Conservation (phyloP, 2,797 vertebrate genomes). For the Onychomys torridus region DNA sequence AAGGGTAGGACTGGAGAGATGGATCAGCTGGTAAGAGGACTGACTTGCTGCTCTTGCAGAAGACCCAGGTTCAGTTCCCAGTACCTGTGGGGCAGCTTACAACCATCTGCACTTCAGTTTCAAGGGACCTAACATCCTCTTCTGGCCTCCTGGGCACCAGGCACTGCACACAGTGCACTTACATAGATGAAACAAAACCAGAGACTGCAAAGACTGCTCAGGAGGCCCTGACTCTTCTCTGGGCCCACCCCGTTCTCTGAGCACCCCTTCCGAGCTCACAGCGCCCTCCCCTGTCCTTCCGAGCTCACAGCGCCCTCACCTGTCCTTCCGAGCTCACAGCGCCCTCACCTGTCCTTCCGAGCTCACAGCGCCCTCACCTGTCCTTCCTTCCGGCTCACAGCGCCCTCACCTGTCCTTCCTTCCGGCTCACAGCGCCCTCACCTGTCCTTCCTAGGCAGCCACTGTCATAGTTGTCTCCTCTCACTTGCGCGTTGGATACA, state of each 20-base stretch:
- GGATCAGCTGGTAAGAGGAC: not conserved
- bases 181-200: not conserved
- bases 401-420: too few species aligned
- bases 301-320: conserved; percentile 81
- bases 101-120: not conserved
- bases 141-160: not conserved
- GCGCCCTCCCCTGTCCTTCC: conserved; percentile 90
- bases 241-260: not conserved
- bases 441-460: conserved; percentile 94
- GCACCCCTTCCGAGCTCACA: too few species aligned
- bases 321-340: conserved; percentile 89
- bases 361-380: too few species aligned
- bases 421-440: too few species aligned
- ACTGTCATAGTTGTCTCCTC: conserved; percentile 94
- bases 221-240: not conserved
- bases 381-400: too few species aligned
- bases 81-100: not conserved
- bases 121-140: not conserved
- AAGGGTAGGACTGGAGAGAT: not conserved
- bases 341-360: conserved; percentile 91
- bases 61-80: not conserved
- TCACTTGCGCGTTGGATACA: conserved; percentile 95
- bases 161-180: not conserved
- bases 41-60: not conserved
- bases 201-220: not conserved